These are phyloP conservation scores for Porites rus DNA, from an alignment of 92 coral and sea anemone genomes.

Conservation along the genomic window DNA sequence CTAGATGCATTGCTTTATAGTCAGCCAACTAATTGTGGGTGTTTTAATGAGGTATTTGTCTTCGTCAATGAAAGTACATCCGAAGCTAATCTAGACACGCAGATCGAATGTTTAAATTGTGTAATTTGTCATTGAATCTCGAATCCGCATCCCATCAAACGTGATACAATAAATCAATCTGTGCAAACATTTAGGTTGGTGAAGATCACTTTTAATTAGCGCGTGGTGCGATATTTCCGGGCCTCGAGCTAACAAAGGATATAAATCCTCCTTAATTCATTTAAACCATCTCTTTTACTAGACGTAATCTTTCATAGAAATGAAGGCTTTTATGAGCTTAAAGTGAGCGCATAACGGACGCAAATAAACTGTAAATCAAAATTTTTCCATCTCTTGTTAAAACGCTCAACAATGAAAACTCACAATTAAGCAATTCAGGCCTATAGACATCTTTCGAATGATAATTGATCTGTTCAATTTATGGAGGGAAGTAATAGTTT, in stretches of 20 bases:
- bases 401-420: neutral
- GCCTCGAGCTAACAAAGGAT: constrained; percentile 48
- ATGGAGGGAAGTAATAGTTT: constrained; percentile 27
- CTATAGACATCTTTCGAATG: neutral
- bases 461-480: constrained; percentile 44
- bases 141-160: constrained; percentile 79
- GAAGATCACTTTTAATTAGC: constrained; percentile 52
- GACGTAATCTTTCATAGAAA: constrained; percentile 5
- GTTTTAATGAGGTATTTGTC: constrained; percentile 58
- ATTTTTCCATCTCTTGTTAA: neutral
- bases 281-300: constrained; percentile 33
- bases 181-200: constrained; percentile 56
- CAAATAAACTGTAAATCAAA: neutral
- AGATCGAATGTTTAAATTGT: constrained; percentile 61
- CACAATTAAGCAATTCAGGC: constrained; percentile 11
- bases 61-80: constrained; percentile 65
- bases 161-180: constrained; percentile 64
- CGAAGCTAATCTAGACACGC: constrained; percentile 58
- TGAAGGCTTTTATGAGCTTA: constrained; percentile 8
- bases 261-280: constrained; percentile 41
- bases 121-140: constrained; percentile 72
- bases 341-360: neutral
- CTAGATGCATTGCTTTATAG: constrained; percentile 34
- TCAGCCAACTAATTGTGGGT: constrained; percentile 45
- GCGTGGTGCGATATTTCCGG: constrained; percentile 61